These are phyloP conservation scores for Lasius fuliginosus DNA, from an alignment of 2,888 invertebrate species.

Conservation along the genomic window DNA sequence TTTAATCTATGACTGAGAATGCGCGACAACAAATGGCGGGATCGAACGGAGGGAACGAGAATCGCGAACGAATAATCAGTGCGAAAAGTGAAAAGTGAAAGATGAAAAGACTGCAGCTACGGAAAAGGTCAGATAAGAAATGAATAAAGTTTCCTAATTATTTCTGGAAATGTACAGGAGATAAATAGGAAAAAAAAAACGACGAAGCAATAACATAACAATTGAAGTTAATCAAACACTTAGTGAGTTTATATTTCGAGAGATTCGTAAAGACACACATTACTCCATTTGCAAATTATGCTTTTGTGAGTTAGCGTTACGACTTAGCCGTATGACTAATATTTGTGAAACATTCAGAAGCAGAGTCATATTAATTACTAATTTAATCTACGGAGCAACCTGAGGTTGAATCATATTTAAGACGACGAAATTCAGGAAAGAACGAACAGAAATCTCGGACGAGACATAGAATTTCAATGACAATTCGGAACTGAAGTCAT, in stretches of 20 bases:
- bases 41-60: constrained; percentile 7
- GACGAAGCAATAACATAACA: neutral
- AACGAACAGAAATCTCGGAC: constrained; percentile 6
- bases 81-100: constrained; percentile 2
- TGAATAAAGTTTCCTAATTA: constrained; percentile 5
- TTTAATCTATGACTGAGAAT: constrained; percentile 30
- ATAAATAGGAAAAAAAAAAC: neutral
- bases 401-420: constrained; percentile 44
- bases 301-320: neutral
- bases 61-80: constrained; percentile 20
- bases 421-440: constrained; percentile 12
- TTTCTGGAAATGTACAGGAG: neutral
- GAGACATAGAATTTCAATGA: constrained; percentile 48
- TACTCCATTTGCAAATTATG: constrained; percentile 43
- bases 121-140: neutral
- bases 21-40: constrained; percentile 23
- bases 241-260: constrained; percentile 10
- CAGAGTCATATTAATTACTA: constrained; percentile 40
- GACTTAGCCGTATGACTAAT: constrained; percentile 7
- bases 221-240: constrained; percentile 38
- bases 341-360: constrained; percentile 42
- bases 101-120: neutral
- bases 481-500: constrained; percentile 44
- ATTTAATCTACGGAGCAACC: neutral
- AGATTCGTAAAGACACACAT: neutral